Evolutionary conservation across 2,888 invertebrate genomes (phyloP), one percentile per base, ranked within the genome.

Genomic region (Acleris literana): DNA sequence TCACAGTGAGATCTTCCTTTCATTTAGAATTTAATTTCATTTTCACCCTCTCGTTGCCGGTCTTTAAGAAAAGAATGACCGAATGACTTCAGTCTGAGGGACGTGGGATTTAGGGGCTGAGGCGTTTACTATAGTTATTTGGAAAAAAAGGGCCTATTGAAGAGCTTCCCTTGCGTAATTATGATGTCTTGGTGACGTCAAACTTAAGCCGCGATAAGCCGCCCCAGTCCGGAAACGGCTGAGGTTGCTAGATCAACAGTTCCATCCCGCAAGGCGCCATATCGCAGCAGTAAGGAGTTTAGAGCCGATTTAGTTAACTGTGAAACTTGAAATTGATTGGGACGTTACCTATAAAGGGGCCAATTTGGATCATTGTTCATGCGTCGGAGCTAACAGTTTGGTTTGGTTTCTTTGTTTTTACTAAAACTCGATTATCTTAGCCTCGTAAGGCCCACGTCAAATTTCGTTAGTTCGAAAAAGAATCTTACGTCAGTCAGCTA

Each of bases 1-100:
- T 87, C 84, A 86, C 82, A 80, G 80, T 72, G 72, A 83, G 86
- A 86, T 87, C 78, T 83, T 84, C 88, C 89, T 88, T 90, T 91
- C 90, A 91, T 87, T 87, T 81, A 85, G 87, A 90, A 90, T 92
- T 91, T 92, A 90, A 92, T 92, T 92, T 92, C 88, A 88, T 91
- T 87, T 87, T 88, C 92, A 90, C 92, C 91, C 90, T 88, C 87
- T 84, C 83, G 43, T 59, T 59, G 62, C 64, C 74, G 73, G 78
- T 73, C 77, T 80, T 86, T 84, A 84, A 87, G 87, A 87, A 87
- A 90, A 90, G 88, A 91, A 88, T 90, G 90, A 90, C 89, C 86
- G 82, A 83, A 81, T 86, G 89, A 88, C 90, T 87, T 79, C 79
- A 78, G 78, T 72, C 73, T 77, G 79, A 74, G 76, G 76, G 84